phyloP scores from a whole-genome alignment of 1,140 invertebrate species.

The Papilio polytes region DNA sequence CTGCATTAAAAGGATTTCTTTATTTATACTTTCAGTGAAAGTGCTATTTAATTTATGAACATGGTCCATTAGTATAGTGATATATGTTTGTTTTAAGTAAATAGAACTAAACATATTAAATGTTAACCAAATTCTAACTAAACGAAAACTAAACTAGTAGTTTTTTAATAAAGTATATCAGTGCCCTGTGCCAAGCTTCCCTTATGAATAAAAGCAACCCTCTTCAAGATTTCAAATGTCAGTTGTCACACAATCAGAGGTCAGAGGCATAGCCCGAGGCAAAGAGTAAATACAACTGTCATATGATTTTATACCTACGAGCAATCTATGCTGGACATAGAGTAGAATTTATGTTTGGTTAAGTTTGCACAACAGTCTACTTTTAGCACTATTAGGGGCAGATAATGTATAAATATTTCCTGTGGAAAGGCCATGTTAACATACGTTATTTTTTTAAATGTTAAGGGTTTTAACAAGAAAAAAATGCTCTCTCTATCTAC shows the following conservation, averaged over 20 bases:
- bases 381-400: too few relatives aligned
- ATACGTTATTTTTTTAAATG: too few relatives aligned
- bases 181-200: not conserved
- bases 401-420: too few relatives aligned
- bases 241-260: conserved; percentile 21
- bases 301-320: not conserved
- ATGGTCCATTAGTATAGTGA: not conserved
- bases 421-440: too few relatives aligned
- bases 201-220: conserved; percentile 3
- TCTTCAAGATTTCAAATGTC: conserved; percentile 18
- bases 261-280: not conserved
- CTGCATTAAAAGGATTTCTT: conserved; percentile 22
- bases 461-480: too few relatives aligned
- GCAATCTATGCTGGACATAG: not conserved
- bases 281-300: conserved; percentile 2
- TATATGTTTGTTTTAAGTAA: not conserved
- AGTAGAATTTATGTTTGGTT: not conserved
- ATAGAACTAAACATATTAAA: not conserved
- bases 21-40: not conserved
- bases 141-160: not conserved
- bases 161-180: not conserved
- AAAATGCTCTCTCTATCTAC: not conserved
- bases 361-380: not conserved
- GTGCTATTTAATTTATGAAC: conserved; percentile 17
- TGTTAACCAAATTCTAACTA: not conserved